Conservation (phyloP, 1,140 invertebrate genomes). For the Scaptomyza hsui region DNA sequence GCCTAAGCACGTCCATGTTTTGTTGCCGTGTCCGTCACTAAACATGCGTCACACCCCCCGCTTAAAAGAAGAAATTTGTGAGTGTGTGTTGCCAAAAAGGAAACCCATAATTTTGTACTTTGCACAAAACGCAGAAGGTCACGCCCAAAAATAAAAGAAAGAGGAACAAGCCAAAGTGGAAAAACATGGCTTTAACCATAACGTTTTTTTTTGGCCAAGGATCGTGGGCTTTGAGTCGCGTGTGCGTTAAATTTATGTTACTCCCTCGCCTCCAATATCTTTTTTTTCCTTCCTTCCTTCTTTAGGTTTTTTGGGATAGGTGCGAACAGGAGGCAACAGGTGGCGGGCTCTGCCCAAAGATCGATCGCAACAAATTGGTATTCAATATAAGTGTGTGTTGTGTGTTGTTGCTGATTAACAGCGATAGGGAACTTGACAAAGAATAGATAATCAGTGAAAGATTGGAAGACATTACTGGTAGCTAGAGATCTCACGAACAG, state of each 20-base stretch:
- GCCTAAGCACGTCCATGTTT: constrained; percentile 73
- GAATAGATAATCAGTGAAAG: neutral
- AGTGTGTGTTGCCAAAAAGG: constrained; percentile 37
- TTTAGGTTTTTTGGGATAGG: constrained; percentile 6
- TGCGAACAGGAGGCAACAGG: constrained; percentile 68
- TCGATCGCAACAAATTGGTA: constrained; percentile 44
- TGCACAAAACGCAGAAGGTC: constrained; percentile 63
- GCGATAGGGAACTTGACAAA: neutral
- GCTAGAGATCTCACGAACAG: too few relatives aligned
- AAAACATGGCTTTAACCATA: constrained; percentile 18
- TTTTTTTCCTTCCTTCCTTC: neutral
- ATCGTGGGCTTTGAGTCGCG: constrained; percentile 44
- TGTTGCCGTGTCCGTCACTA: constrained; percentile 75
- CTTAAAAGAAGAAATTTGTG: constrained; percentile 39
- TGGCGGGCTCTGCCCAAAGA: constrained; percentile 44
- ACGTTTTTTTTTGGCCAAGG: constrained; percentile 14
- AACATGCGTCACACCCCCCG: constrained; percentile 68
- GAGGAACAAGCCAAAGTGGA: neutral
- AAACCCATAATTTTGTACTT: constrained; percentile 80
- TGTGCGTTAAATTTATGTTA: constrained; percentile 67
- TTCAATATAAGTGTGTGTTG: constrained; percentile 32
- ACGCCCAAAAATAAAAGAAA: constrained; percentile 52
- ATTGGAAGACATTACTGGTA: neutral
- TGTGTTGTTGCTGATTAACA: constrained; percentile 5
- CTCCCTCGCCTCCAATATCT: constrained; percentile 46